Base-by-base conservation (phyloP, 2,888 invertebrate species). In the Rhodophaea formosa region DNA sequence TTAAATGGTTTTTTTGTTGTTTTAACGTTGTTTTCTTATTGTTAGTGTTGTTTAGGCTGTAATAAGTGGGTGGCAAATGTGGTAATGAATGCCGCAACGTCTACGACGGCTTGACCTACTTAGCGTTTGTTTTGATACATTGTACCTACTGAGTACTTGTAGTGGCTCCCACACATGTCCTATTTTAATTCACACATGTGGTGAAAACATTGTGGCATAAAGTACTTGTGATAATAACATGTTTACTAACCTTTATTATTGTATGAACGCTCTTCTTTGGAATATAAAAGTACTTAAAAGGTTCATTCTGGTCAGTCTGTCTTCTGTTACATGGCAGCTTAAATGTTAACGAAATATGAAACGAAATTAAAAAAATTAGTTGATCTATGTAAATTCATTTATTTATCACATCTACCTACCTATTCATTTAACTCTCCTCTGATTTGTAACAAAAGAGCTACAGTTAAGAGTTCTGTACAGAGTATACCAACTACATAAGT, bases 81-180 rank as follows among this genome's bases (percentile, higher is more conserved):
- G 54, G 54, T 30, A 45, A 44, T 43, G 30, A 54, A 54, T 54
- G 54, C 54, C 8, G 30, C 59, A 59, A 47, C 53, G 56, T 59
- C 53, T 66, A 62, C 57, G 61, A 54, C 53, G 62, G 62, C 64
- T 63, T 82, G 83, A 80, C 85, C 83, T 72, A 84, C 71, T 71
- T 84, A 72, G 65, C 23, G 23, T 23, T 76, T 87, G 86, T 87
- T 86, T 80, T 84, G 83, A 83, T 79, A 80, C 70, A 71, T 67
- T 62, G 69, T 60, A 68, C 57, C 62, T 60, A 65, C 68, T 63
- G 66, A 69, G 67, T 68, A 70, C 68, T 67, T 67, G 70, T 64
- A 63, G 64, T 71, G 76, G 80, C 88, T 88, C 89, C 88, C 89
- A 87, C 89, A 83, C 75, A 78, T 84, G 83, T 82, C 79, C 86